Percentiles rank a stretch among this genome's conserved stretches.
Evolutionary conservation across 2,888 invertebrate genomes (phyloP).

Genomic region (Ernsta delagoae): DNA sequence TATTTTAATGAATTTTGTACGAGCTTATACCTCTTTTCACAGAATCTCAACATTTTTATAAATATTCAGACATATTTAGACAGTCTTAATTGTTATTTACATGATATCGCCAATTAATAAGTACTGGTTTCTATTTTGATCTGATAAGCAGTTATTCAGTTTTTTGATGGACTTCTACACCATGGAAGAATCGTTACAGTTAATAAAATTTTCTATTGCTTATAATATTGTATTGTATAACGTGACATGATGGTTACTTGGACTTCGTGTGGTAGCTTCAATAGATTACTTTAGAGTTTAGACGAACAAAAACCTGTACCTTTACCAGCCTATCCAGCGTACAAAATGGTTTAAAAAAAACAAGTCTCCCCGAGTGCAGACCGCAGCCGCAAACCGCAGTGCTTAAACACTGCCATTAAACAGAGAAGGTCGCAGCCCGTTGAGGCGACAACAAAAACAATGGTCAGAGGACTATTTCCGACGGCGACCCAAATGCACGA

Average conservation of each 20-base stretch:
- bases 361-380: neutral
- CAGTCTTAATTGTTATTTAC: no score
- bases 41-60: neutral
- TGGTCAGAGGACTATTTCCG: slow-evolving; percentile 27
- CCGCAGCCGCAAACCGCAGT: slow-evolving; percentile 30
- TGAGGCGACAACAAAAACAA: slow-evolving; percentile 24
- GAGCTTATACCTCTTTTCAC: neutral
- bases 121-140: no score
- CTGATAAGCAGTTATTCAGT: no score
- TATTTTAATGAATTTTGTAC: neutral
- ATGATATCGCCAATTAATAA: no score
- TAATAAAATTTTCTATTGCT: no score
- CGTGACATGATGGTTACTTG: no score
- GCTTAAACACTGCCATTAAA: slow-evolving; percentile 30
- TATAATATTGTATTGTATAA: no score
- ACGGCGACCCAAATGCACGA: slow-evolving; percentile 36
- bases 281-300: no score
- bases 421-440: slow-evolving; percentile 27
- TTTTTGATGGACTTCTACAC: no score
- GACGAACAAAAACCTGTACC: no score
- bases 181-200: no score
- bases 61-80: neutral
- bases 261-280: no score
- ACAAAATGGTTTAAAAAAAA: neutral
- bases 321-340: neutral